Conservation (phyloP, 2,113 vertebrate genomes). For the Silurus meridionalis region DNA sequence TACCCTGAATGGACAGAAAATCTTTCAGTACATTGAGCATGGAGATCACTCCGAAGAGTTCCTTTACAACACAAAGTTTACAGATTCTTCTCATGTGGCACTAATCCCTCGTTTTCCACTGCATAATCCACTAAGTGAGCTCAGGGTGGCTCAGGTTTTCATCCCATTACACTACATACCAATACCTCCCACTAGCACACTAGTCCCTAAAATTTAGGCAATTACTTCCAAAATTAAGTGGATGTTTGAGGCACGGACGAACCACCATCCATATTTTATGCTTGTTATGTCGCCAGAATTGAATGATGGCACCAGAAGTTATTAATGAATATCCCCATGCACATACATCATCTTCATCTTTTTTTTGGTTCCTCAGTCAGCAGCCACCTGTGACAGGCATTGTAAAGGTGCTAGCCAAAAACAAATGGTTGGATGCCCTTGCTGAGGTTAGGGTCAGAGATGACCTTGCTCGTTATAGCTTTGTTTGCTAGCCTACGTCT, state of each 20-base stretch:
- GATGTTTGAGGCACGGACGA: not conserved
- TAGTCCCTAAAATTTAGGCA: not conserved
- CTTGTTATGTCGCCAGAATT: not conserved
- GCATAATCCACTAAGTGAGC: not conserved
- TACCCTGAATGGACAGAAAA: not conserved
- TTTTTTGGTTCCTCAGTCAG: not conserved
- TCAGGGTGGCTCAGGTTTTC: not conserved
- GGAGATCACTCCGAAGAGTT: not conserved
- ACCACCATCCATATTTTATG: not conserved
- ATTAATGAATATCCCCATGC: not conserved
- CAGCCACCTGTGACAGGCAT: not conserved
- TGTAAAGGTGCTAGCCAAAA: not conserved
- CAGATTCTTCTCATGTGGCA: not conserved
- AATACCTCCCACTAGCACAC: not conserved
- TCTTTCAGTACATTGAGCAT: not conserved
- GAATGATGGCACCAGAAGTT: constrained; percentile 9
- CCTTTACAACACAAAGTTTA: not conserved
- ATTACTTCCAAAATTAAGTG: not conserved
- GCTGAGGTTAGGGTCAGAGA: not conserved
- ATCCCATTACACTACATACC: not conserved
- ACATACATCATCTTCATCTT: not conserved
- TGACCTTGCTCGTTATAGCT: too few relatives aligned
- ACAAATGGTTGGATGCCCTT: not conserved
- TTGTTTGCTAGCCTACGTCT: too few relatives aligned
- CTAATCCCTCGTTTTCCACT: not conserved